Conservation (phyloP, 2,888 invertebrate species). For the Teinopalpus imperialis region DNA sequence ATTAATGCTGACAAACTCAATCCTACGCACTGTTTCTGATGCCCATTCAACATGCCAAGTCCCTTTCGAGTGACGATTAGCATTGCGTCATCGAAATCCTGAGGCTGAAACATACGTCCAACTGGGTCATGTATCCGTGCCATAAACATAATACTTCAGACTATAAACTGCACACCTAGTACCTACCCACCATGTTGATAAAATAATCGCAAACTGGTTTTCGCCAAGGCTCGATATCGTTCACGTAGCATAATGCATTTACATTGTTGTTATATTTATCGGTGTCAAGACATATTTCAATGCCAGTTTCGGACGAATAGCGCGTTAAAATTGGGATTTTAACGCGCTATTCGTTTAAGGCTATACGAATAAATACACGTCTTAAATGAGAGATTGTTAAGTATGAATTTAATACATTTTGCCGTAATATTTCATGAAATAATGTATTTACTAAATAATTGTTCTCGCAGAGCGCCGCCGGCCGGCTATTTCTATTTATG, state of each 20-base stretch:
- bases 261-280: slow-evolving; percentile 18
- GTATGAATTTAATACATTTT: no score
- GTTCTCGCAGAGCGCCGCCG: slow-evolving; percentile 57
- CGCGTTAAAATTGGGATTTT: no score
- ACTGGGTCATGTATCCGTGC: slow-evolving; percentile 69
- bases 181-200: slow-evolving; percentile 42
- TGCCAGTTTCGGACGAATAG: no score
- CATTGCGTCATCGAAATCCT: slow-evolving; percentile 56
- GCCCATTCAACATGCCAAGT: slow-evolving; percentile 40
- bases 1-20: slow-evolving; percentile 30
- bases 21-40: slow-evolving; percentile 40
- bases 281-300: slow-evolving; percentile 4
- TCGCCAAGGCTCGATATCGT: slow-evolving; percentile 23
- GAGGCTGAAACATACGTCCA: slow-evolving; percentile 61
- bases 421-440: slow-evolving; percentile 55
- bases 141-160: slow-evolving; percentile 59
- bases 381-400: no score
- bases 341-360: no score
- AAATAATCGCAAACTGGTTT: slow-evolving; percentile 61
- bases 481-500: slow-evolving; percentile 82
- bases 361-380: no score
- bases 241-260: slow-evolving; percentile 19
- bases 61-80: slow-evolving; percentile 43
- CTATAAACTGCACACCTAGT: slow-evolving; percentile 14
- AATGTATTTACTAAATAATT: slow-evolving; percentile 64